A percentile compares a stretch with the other conserved stretches of the same genome.
phyloP scores from a whole-genome alignment of 2,888 invertebrate species.

The Carabus problematicus region DNA sequence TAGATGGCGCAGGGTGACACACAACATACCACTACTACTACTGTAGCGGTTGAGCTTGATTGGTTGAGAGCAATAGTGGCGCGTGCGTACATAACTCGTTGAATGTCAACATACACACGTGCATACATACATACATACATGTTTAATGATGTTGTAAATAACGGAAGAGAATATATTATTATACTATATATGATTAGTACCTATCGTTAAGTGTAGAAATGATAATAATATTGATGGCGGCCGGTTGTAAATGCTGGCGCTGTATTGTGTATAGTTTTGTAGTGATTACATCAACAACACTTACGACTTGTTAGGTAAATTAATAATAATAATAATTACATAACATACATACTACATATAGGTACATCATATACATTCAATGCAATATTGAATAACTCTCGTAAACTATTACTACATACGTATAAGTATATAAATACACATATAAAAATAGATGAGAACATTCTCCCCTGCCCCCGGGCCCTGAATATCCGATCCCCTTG shows the following conservation, averaged over 20 bases:
- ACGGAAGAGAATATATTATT: constrained; percentile 13
- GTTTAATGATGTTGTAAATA: constrained; percentile 34
- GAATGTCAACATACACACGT: too few relatives aligned
- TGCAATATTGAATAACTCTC: constrained; percentile 27
- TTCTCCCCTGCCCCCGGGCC: too few relatives aligned
- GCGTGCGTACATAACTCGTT: too few relatives aligned
- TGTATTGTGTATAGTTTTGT: constrained; percentile 42
- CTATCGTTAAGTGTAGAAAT: too few relatives aligned
- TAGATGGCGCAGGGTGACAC: constrained; percentile 22
- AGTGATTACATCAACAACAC: constrained; percentile 35
- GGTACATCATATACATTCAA: constrained; percentile 1
- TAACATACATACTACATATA: constrained; percentile 6
- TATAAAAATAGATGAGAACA: too few relatives aligned
- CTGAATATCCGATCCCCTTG: too few relatives aligned
- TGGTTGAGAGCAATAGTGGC: too few relatives aligned
- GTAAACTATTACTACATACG: constrained; percentile 17
- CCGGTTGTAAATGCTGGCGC: constrained; percentile 22
- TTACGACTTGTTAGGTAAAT: constrained; percentile 34
- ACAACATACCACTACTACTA: constrained; percentile 6
- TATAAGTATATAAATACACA: not conserved
- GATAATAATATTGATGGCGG: too few relatives aligned
- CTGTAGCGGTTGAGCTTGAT: too few relatives aligned
- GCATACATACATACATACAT: too few relatives aligned
- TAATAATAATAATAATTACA: constrained; percentile 1
- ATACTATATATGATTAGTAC: too few relatives aligned